These are phyloP conservation scores for Camelus bactrianus DNA, from an alignment of 2,113 vertebrate genomes.

Conservation along the genomic window DNA sequence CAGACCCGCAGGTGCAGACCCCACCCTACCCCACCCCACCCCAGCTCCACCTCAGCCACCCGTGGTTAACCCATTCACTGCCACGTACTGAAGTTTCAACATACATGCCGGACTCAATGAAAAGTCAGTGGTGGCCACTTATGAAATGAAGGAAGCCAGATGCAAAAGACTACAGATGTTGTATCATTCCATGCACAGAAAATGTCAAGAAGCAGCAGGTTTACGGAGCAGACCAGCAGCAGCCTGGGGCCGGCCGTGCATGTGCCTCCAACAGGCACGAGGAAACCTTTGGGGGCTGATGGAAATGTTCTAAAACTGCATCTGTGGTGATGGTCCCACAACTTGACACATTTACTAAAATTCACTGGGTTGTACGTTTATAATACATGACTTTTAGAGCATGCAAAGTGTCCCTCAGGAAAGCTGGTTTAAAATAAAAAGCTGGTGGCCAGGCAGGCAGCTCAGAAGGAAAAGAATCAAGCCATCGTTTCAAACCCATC, in stretches of 20 bases:
- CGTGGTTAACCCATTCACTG: not conserved
- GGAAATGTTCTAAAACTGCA: not conserved
- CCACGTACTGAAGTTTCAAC: not conserved
- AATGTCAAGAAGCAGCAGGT: fast-evolving
- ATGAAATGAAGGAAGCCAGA: not conserved
- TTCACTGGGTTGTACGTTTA: fast-evolving
- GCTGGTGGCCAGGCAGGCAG: not conserved
- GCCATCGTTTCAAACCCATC: fast-evolving
- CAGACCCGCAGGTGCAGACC: not conserved
- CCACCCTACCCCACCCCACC: not conserved
- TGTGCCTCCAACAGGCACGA: fast-evolving
- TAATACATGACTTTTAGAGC: fast-evolving
- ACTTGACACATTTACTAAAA: fast-evolving
- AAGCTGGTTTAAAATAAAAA: not conserved
- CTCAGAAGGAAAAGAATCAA: not conserved
- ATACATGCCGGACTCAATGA: fast-evolving
- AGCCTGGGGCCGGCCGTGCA: fast-evolving
- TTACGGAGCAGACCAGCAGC: not conserved
- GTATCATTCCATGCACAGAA: fast-evolving
- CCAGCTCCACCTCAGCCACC: not conserved
- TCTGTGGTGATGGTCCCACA: fast-evolving
- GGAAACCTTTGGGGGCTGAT: not conserved
- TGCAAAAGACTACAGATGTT: fast-evolving
- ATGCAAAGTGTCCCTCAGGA: not conserved
- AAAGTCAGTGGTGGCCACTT: fast-evolving